Evolutionary conservation across 2,888 invertebrate species (phyloP).

Genomic region (Euphydryas editha): DNA sequence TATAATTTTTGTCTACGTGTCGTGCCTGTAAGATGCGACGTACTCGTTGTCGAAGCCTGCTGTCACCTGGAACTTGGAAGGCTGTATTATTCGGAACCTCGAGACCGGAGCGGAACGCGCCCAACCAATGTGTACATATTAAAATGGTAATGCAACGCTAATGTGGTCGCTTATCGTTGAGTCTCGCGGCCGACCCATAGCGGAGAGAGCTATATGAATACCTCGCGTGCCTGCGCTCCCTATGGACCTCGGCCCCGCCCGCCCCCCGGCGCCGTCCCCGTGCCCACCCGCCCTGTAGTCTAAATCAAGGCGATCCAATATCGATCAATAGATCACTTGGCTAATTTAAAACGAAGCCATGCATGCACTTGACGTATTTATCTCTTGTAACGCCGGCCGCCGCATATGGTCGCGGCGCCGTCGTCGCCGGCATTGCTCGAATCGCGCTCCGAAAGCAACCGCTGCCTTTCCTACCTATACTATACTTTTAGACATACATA

Average conservation of each 20-base stretch:
- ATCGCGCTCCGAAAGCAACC: not conserved
- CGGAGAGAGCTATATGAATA: slow-evolving; percentile 27
- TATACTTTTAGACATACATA: not conserved
- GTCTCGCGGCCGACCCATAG: not conserved
- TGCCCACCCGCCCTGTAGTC: not conserved
- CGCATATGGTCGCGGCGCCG: slow-evolving; percentile 23
- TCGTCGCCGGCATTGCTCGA: slow-evolving; percentile 12
- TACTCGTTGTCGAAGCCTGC: not conserved
- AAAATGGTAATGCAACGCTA: slow-evolving; percentile 29
- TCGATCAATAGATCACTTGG: slow-evolving; percentile 24
- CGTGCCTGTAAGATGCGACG: not conserved
- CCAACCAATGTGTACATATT: slow-evolving; percentile 1
- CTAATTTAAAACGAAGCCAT: slow-evolving; percentile 14
- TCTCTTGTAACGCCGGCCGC: slow-evolving; percentile 3
- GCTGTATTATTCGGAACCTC: not conserved
- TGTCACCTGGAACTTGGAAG: not conserved
- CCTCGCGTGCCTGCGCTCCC: slow-evolving; percentile 18
- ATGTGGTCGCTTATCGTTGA: slow-evolving; percentile 23
- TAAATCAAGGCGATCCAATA: slow-evolving; percentile 21
- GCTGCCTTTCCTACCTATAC: not conserved
- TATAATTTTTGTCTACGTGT: slow-evolving; percentile 1
- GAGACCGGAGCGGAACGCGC: not conserved
- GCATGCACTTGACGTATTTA: slow-evolving; percentile 16
- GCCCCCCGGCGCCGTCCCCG: slow-evolving; percentile 2
- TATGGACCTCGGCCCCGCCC: not conserved